Evolutionary conservation across 1,140 invertebrate species (phyloP).

Genomic region (Macrobrachium nipponense): DNA sequence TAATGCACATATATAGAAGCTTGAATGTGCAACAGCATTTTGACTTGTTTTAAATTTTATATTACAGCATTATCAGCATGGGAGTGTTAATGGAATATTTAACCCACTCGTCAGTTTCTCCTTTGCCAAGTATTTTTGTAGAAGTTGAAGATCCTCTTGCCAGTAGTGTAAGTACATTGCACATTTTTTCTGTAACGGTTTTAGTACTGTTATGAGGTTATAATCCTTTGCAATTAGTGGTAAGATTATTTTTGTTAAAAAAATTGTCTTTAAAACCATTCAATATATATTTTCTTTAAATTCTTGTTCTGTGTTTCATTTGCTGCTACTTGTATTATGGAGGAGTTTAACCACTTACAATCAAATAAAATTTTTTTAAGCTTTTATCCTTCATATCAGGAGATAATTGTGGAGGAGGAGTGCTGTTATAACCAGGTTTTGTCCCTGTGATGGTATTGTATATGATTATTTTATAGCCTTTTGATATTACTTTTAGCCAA

Average conservation of each 20-base stretch:
- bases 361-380: too few species aligned
- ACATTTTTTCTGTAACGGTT: conserved; percentile 11
- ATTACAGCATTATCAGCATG: conserved; percentile 65
- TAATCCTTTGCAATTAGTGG: conserved; percentile 20
- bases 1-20: background rate
- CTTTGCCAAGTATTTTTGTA: conserved; percentile 85
- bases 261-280: conserved; percentile 25
- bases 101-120: conserved; percentile 84
- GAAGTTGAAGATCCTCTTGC: conserved; percentile 84
- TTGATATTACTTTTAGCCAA: too few species aligned
- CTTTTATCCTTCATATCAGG: background rate
- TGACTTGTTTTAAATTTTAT: conserved; percentile 65
- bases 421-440: too few species aligned
- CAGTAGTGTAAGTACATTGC: conserved; percentile 74
- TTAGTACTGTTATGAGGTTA: background rate
- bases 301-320: too few species aligned
- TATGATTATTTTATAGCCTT: too few species aligned
- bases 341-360: too few species aligned
- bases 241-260: background rate
- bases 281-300: too few species aligned
- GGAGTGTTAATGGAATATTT: conserved; percentile 84
- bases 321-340: too few species aligned
- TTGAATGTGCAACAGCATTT: conserved; percentile 6
- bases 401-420: background rate
- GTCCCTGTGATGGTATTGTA: too few species aligned